Conservation (phyloP, 1,140 invertebrate genomes). For the Drosophila arizonae region DNA sequence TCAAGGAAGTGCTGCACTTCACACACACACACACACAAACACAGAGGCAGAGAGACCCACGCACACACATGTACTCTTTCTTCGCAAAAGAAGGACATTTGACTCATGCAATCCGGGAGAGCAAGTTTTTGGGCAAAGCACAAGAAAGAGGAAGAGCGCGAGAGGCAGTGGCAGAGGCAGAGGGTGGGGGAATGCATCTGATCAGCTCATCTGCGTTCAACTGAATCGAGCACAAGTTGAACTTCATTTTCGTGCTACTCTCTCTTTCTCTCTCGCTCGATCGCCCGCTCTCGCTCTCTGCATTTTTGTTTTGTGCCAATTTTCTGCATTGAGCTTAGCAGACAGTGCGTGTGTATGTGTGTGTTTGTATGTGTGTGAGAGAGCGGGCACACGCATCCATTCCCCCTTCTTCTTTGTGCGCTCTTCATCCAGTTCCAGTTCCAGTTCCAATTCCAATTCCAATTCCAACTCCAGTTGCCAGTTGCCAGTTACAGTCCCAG, state of each 20-base stretch:
- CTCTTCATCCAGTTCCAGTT: slow-evolving; percentile 31
- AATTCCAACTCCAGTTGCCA: background rate
- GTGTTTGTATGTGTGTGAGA: background rate
- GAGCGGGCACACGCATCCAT: slow-evolving; percentile 1
- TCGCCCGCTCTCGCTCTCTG: background rate
- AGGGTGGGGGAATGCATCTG: slow-evolving; percentile 15
- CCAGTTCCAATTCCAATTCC: slow-evolving; percentile 12
- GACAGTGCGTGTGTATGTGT: background rate
- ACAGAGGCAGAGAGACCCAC: too few relatives aligned
- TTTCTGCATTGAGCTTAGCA: slow-evolving; percentile 10
- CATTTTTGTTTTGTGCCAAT: slow-evolving; percentile 27
- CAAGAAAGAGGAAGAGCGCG: background rate
- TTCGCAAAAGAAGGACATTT: slow-evolving; percentile 63
- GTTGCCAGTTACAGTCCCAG: slow-evolving; percentile 5
- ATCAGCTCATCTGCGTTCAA: slow-evolving; percentile 17
- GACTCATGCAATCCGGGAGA: slow-evolving; percentile 38
- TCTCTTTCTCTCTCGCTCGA: background rate
- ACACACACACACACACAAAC: background rate
- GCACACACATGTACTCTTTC: too few relatives aligned
- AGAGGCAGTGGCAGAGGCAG: background rate
- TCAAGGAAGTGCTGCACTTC: slow-evolving; percentile 38
- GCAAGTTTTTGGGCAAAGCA: slow-evolving; percentile 10
- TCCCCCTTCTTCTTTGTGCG: slow-evolving; percentile 22
- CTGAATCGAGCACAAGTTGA: slow-evolving; percentile 8
- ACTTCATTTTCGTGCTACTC: background rate